phyloP scores from a whole-genome alignment of 2,888 invertebrate species.

The Anthrax anthrax region DNA sequence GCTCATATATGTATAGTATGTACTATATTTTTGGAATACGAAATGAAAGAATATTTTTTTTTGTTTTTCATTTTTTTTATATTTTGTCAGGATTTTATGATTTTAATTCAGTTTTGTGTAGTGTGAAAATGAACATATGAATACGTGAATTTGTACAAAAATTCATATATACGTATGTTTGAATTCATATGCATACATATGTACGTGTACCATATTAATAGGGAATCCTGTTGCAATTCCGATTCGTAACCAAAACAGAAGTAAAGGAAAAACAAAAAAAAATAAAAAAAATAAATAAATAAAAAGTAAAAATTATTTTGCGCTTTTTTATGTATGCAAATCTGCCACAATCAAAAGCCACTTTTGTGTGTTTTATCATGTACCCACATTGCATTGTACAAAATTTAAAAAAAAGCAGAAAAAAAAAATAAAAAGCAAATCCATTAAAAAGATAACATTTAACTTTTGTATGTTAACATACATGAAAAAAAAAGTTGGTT shows the following conservation, averaged over 20 bases:
- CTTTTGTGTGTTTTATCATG: slow-evolving; percentile 17
- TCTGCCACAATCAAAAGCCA: slow-evolving; percentile 22
- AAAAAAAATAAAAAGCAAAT: no score
- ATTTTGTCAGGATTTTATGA: no score
- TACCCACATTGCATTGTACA: slow-evolving; percentile 8
- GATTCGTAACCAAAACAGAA: slow-evolving; percentile 2
- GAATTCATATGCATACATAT: background rate
- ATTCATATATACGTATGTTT: background rate
- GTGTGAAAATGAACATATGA: no score
- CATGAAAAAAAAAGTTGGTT: no score
- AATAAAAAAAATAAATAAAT: slow-evolving; percentile 2
- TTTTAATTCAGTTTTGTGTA: background rate
- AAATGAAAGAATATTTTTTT: no score
- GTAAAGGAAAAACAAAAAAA: slow-evolving; percentile 4
- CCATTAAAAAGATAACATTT: no score
- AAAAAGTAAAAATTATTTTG: no score
- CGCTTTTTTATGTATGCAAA: slow-evolving; percentile 17
- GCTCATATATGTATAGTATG: background rate
- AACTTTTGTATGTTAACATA: no score
- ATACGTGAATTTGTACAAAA: no score
- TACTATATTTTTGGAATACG: no score
- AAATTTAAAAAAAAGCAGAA: no score
- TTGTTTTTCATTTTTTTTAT: no score
- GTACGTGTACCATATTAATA: background rate
- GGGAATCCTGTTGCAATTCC: slow-evolving; percentile 1